phyloP scores from a whole-genome alignment of 2,888 invertebrate genomes.

The Trimorus sp. region DNA sequence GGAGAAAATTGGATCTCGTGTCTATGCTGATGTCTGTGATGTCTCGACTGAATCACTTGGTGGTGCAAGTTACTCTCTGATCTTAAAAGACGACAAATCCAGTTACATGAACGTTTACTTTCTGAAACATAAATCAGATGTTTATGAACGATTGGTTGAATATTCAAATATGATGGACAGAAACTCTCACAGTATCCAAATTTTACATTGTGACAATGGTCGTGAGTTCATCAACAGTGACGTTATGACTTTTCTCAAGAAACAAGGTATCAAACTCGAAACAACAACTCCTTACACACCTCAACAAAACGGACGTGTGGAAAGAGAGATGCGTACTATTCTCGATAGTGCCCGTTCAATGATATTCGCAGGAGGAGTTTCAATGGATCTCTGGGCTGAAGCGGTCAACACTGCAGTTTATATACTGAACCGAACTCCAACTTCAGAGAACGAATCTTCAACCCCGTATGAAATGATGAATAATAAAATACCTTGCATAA shows the following conservation, averaged over 20 bases:
- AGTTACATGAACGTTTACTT: conserved; percentile 29
- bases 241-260: conserved; percentile 8
- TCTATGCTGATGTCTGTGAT: conserved; percentile 2
- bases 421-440: conserved; percentile 12
- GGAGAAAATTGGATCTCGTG: background rate
- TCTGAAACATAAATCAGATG: conserved; percentile 63
- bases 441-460: background rate
- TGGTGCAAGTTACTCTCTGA: conserved; percentile 41
- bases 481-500: background rate
- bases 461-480: conserved; percentile 7
- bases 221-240: conserved; percentile 8
- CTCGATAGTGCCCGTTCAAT: conserved; percentile 1
- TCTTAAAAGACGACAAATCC: conserved; percentile 36
- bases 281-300: conserved; percentile 14
- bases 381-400: conserved; percentile 5
- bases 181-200: background rate
- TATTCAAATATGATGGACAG: conserved; percentile 29
- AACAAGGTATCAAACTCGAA: conserved; percentile 6
- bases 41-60: conserved; percentile 6
- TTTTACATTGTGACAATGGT: conserved; percentile 25
- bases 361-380: background rate
- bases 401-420: conserved; percentile 9
- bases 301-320: conserved; percentile 8
- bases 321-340: background rate
- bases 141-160: conserved; percentile 34